phyloP scores from a whole-genome alignment of 2,113 vertebrate species.

The Hypanus sabinus region DNA sequence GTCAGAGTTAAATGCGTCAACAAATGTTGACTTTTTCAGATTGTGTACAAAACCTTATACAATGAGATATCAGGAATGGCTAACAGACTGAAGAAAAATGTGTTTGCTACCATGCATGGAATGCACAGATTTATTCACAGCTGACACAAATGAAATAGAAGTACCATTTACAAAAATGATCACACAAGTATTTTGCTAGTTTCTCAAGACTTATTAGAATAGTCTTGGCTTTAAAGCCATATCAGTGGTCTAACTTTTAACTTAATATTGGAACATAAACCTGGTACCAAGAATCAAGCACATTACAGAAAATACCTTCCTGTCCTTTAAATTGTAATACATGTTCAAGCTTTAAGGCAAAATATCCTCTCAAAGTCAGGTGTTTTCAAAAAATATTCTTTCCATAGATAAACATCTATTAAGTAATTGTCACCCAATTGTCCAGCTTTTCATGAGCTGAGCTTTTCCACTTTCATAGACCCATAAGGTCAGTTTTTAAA shows the following conservation, averaged over 20 bases:
- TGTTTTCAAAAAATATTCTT: neutral
- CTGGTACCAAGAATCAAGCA: neutral
- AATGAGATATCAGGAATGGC: neutral
- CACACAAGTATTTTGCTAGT: neutral
- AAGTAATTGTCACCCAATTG: neutral
- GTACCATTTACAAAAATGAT: neutral
- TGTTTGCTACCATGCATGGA: neutral
- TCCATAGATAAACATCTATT: neutral
- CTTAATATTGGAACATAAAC: neutral
- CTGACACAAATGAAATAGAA: neutral
- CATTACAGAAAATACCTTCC: neutral
- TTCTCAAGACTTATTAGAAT: neutral
- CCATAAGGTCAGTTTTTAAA: no score
- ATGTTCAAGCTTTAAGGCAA: neutral
- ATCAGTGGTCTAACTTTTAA: neutral
- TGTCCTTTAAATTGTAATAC: neutral
- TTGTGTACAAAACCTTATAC: neutral
- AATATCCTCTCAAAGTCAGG: neutral
- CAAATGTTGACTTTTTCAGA: conserved; percentile 13
- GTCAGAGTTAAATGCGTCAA: conserved; percentile 1
- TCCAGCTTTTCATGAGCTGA: neutral
- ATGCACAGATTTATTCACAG: neutral
- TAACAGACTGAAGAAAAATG: neutral
- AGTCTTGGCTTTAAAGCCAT: neutral
- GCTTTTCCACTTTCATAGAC: neutral